These are phyloP conservation scores for Halictus rubicundus DNA, from an alignment of 1,140 invertebrate species.

Conservation along the genomic window DNA sequence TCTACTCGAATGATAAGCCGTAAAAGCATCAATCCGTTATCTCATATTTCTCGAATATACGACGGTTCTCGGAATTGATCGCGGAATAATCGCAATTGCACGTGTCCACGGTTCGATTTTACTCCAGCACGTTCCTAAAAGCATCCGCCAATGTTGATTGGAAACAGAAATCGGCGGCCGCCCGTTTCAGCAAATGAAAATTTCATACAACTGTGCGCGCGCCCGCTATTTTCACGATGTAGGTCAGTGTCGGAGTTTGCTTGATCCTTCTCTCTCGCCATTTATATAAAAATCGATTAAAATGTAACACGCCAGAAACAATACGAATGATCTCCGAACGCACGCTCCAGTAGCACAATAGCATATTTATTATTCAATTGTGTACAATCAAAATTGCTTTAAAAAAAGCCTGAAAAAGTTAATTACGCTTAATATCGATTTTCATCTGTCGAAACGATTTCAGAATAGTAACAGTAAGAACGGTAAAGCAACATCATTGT, in stretches of 20 bases:
- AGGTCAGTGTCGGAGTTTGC: neutral
- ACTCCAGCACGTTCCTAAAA: neutral
- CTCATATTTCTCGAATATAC: neutral
- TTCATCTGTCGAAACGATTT: too few species aligned
- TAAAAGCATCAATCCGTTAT: neutral
- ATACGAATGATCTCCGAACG: too few species aligned
- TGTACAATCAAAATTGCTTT: too few species aligned
- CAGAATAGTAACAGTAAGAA: too few species aligned
- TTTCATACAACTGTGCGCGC: neutral
- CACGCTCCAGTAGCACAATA: too few species aligned
- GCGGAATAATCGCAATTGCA: neutral
- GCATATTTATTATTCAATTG: too few species aligned
- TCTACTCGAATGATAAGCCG: neutral
- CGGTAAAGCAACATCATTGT: too few species aligned
- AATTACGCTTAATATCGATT: too few species aligned
- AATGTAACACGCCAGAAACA: too few species aligned
- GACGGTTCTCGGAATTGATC: neutral
- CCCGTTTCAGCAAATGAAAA: conserved; percentile 4
- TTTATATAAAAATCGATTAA: neutral
- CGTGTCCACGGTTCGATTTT: neutral
- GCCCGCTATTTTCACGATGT: neutral
- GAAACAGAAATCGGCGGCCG: neutral
- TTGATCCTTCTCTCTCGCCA: neutral
- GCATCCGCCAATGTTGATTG: neutral
- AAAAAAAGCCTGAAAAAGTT: too few species aligned